Evolutionary conservation across 2,113 vertebrate species (phyloP), one percentile per base, ranked within the genome.

Genomic region (Thymallus thymallus): DNA sequence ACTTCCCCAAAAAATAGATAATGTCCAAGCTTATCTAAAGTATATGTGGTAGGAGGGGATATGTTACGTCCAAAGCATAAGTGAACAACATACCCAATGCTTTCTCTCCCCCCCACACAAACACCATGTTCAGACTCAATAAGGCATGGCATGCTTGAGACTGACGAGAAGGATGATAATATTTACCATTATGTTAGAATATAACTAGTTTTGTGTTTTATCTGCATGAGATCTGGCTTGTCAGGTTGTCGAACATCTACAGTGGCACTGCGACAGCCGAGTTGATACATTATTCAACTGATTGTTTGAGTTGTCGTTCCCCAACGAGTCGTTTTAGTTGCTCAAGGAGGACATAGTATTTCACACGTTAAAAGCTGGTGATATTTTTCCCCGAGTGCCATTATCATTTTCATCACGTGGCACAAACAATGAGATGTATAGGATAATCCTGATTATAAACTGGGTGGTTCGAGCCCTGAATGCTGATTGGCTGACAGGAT

Each of bases 361-460:
- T 74, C 72, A 63, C 26, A 2, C 69, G 71, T 82, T 74, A 71
- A 76, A 56, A 70, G 78, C 81, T 82, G 78, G 76, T 83, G 74
- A 70, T 72, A 65, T 76, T 29, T 66, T 56, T 82, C 76, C 78
- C 76, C 65, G n/a, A 73, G 72, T 70, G 68, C 72, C 58, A 35
- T 72, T 65, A 60, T 60, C 10, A 60, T n/a, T 4, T 41, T 10
- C 32, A 30, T 30, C 26, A 72, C 24, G 55, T 58, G 60, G 16
- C 69, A 63, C 56, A 55, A 30, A 71, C n/a, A 75, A 29, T 6
- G 30, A 61, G 3, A 26, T 70, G 41, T 6, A 12, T 6, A 10
- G 16, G 16, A 73, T 5, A 48, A 48, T 46, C 65, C 55, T 41
- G 73, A 51, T 26, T 26, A 51, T 51, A 10, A 35, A 41, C 35